Evolutionary conservation across 2,888 invertebrate genomes (phyloP).

Genomic region (Amphiduros pacificus): DNA sequence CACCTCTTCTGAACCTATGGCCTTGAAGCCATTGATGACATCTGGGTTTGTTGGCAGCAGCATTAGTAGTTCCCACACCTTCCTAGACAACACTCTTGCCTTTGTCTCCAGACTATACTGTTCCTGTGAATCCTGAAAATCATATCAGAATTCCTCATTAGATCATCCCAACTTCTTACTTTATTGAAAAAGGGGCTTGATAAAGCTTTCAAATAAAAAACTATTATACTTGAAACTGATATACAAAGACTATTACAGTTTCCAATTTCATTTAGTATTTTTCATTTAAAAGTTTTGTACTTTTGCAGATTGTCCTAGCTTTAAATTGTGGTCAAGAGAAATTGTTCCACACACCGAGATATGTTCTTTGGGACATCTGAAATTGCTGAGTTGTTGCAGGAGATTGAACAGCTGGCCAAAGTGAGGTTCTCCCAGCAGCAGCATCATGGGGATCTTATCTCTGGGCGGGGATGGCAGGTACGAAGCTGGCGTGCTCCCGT

Average conservation of each 20-base stretch:
- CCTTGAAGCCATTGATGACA: slow-evolving; percentile 81
- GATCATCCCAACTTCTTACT: too few species aligned
- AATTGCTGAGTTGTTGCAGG: slow-evolving; percentile 86
- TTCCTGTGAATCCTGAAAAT: slow-evolving; percentile 52
- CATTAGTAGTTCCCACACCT: slow-evolving; percentile 93
- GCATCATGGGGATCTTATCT: slow-evolving; percentile 80
- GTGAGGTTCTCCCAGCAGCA: slow-evolving; percentile 82
- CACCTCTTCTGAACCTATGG: slow-evolving; percentile 28
- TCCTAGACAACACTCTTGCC: slow-evolving; percentile 83
- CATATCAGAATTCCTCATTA: too few species aligned
- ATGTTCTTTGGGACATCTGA: slow-evolving; percentile 70
- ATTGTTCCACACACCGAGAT: too few species aligned
- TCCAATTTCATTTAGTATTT: too few species aligned
- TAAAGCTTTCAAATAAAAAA: too few species aligned
- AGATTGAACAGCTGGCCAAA: slow-evolving; percentile 88
- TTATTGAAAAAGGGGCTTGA: too few species aligned
- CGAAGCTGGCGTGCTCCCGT: slow-evolving; percentile 80
- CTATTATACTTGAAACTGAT: too few species aligned
- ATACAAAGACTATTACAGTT: too few species aligned
- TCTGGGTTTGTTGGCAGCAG: slow-evolving; percentile 88
- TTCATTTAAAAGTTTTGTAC: too few species aligned
- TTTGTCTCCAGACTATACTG: slow-evolving; percentile 47
- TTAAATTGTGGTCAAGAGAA: too few species aligned
- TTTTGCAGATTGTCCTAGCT: too few species aligned
- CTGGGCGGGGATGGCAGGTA: slow-evolving; percentile 79